Base-by-base conservation (phyloP, 1,140 invertebrate species). In the Drosophila ogumai region DNA sequence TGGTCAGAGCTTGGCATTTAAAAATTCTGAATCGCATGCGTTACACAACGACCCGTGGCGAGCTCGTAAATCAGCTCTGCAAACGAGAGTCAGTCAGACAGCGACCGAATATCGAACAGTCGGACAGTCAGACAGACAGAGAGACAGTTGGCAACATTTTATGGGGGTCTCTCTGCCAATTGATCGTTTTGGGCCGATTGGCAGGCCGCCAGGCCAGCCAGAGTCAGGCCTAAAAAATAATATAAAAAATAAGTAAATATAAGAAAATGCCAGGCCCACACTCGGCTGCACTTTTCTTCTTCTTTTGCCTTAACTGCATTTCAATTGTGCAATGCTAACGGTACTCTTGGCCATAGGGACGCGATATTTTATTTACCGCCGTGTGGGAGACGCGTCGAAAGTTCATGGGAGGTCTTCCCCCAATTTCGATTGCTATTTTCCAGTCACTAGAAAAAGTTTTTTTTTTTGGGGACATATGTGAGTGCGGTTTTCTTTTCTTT, bases 21-120 rank as follows among this genome's bases (percentile, higher is more conserved):
- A 90, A 66, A 90, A 90, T 90, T 90, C 85, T 90, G 85, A 88
- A 79, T 90, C 81, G 86, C 85, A 88, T 90, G 85, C 90, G 86
- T 91, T 91, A 91, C 91, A 91, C 90, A 91, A 91, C 91, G 73
- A 74, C 84, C 76, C 84, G 80, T 90, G 82, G 78, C 77, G 82
- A 91, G 82, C 84, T 91, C 91, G 87, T 91, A 91, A 91, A 91
- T 91, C 91, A 91, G 75, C 57, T 32, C 44, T 67, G 47, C 74
- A 85, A 87, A 80, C 82, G 82, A 87, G 82, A 86, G 79, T 86
- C 82, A 87, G 82, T 86, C 69, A 88, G 84, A 22, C 54, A 52
- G 59, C 28, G 34, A 60, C 60, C 22, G 59, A 38, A 31, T 50
- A 54, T 36, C n/a, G 47, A 25, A 41, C 22, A 38, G 49, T 36